These are phyloP conservation scores for Cecidostiba fungosa DNA, from an alignment of 2,888 invertebrate genomes.

Conservation along the genomic window DNA sequence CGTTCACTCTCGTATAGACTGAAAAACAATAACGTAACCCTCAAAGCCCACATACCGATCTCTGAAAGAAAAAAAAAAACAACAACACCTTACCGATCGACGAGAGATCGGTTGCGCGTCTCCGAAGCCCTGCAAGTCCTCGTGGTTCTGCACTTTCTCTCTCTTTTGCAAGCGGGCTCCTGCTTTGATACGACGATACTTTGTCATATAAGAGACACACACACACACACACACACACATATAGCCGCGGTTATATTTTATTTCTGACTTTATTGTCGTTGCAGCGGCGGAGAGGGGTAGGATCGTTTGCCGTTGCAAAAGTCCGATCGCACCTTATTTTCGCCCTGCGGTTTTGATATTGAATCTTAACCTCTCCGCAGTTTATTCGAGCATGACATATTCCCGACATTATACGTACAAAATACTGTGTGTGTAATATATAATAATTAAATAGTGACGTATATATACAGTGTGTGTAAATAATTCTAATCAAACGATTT, in stretches of 20 bases:
- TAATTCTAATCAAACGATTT: constrained; percentile 5
- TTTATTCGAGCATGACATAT: neutral
- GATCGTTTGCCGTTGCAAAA: neutral
- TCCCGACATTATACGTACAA: neutral
- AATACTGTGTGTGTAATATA: neutral
- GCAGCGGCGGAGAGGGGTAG: neutral
- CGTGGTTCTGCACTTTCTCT: constrained; percentile 13
- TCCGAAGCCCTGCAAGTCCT: constrained; percentile 16
- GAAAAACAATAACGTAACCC: neutral
- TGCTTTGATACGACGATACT: constrained; percentile 31
- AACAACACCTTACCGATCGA: neutral
- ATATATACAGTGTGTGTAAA: neutral
- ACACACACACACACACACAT: neutral
- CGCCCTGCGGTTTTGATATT: constrained; percentile 1
- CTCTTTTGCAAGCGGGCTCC: neutral
- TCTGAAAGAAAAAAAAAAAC: neutral
- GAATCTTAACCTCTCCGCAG: neutral
- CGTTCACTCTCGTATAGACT: no score
- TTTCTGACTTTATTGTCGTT: constrained; percentile 6
- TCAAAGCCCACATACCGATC: neutral
- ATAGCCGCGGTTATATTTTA: neutral
- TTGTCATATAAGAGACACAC: neutral
- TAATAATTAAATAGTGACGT: neutral
- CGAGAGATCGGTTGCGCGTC: constrained; percentile 5
- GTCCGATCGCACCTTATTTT: neutral